Evolutionary conservation across 1,140 invertebrate genomes (phyloP).

Genomic region (Drosophila ironensis): DNA sequence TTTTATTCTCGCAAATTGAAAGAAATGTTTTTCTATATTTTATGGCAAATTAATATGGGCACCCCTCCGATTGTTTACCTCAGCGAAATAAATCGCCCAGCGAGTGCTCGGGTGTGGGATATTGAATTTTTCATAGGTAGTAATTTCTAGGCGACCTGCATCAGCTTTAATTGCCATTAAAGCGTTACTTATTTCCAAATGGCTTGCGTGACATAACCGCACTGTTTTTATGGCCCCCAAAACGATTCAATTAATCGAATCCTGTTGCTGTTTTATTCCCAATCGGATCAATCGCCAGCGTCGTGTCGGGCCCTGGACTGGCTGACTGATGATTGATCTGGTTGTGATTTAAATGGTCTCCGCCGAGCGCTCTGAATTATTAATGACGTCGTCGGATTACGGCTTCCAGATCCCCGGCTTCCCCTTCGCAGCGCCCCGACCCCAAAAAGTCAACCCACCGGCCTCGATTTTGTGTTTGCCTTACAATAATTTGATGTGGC

Average conservation of each 20-base stretch:
- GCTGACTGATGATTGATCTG: constrained; percentile 48
- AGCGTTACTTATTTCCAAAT: background rate
- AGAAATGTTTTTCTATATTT: background rate
- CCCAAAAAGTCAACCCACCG: background rate
- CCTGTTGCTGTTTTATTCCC: background rate
- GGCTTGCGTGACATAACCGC: background rate
- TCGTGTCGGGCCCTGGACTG: background rate
- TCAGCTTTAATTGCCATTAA: background rate
- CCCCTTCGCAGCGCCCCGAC: too few relatives aligned
- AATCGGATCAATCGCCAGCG: constrained; percentile 1
- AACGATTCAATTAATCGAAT: background rate
- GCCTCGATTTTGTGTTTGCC: constrained; percentile 8
- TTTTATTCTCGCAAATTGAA: background rate
- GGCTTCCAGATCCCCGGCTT: background rate
- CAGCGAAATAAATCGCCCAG: too few relatives aligned
- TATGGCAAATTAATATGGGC: too few relatives aligned
- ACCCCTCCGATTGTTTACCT: too few relatives aligned
- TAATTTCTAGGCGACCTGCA: background rate
- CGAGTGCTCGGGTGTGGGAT: too few relatives aligned
- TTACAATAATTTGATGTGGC: constrained; percentile 57
- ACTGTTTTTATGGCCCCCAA: background rate
- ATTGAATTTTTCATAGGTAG: too few relatives aligned
- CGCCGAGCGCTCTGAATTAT: constrained; percentile 53
- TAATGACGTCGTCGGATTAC: constrained; percentile 32
- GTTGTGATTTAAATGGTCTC: constrained; percentile 60